Base-by-base conservation (phyloP, 35 echinoderm and acorn worm species). In the Hemicentrotus pulcherrimus region DNA sequence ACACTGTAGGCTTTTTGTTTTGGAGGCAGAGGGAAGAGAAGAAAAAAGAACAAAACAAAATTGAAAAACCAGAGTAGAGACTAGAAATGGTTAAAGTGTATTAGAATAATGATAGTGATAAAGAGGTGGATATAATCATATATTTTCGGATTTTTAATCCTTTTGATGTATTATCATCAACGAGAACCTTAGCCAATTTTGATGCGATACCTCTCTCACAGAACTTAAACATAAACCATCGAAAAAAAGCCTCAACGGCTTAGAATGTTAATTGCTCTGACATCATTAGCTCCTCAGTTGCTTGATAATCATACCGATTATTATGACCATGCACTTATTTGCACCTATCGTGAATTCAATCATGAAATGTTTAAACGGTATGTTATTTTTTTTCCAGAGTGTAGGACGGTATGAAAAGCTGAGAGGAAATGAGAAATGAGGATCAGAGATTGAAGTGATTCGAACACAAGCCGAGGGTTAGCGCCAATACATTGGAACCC, bases 381-480 rank as follows among this genome's bases (percentile, higher is more conserved):
- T 78, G 19, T 78, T 59, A 59, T 28, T 78, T 70, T 5, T 78
- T 78, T n/a, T 4, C 5, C 6, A 22, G 28, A 2, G 65, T 78
- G 28, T 78, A 78, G 65, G 65, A 78, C 19, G 65, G 65, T 28
- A 28, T 78, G 24, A 78, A 8, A 78, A 22, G 65, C 22, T 7
- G 15, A 78, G 22, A 78, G 65, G 65, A 78, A 78, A 78, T 78
- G 65, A 78, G 65, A 78, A 78, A 78, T n/a, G 65, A 78, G 65
- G 18, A 78, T 78, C 19, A 28, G 19, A 78, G 65, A 78, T 59
- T 78, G 65, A 78, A 78, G 22, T 78, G 65, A 78, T 78, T 78
- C 28, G 28, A n/a, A n/a, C 65, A 28, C 22, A n/a, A 18, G 22
- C 19, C 65, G 19, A 22, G 19, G 65, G 65, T n/a, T n/a, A 5